Percentiles rank a stretch among this genome's conserved stretches.
phyloP scores from a whole-genome alignment of 2,113 vertebrate genomes.

The Microcebus tavaratra region DNA sequence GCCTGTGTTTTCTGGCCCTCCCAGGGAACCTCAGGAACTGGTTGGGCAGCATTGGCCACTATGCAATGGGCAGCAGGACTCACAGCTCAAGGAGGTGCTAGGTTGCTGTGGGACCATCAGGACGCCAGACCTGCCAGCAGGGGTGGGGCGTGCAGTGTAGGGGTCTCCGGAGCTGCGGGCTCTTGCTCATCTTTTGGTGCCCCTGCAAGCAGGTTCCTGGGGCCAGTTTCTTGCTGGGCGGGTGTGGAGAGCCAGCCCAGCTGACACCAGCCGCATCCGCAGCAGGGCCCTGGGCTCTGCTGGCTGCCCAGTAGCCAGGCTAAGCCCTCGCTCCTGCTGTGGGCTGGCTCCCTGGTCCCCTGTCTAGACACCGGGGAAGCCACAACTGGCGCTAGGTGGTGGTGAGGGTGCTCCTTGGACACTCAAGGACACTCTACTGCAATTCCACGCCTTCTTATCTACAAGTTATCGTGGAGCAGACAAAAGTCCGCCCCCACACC shows the following conservation, averaged over 20 bases:
- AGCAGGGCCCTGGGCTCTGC: not conserved
- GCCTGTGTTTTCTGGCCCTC: rapidly evolving
- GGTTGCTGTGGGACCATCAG: not conserved
- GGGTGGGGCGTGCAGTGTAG: not conserved
- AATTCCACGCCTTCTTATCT: not conserved
- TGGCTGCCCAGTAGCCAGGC: not conserved
- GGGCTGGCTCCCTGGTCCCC: not conserved
- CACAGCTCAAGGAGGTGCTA: not conserved
- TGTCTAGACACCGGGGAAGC: not conserved
- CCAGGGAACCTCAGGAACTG: not conserved
- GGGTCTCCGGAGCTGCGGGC: too few species aligned
- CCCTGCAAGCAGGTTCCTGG: not conserved
- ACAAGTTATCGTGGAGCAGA: not conserved
- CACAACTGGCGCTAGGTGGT: not conserved
- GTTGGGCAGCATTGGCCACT: not conserved
- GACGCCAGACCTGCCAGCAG: not conserved
- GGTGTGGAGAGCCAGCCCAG: not conserved
- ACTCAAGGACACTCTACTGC: rapidly evolving
- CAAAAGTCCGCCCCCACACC: not conserved
- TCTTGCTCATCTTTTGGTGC: too few species aligned
- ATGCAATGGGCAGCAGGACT: not conserved
- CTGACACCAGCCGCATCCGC: not conserved
- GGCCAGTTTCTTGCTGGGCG: not conserved
- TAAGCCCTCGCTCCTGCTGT: not conserved
- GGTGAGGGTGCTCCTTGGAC: not conserved